Evolutionary conservation across 2,797 vertebrate species (phyloP).

Genomic region (Macropodus opercularis): DNA sequence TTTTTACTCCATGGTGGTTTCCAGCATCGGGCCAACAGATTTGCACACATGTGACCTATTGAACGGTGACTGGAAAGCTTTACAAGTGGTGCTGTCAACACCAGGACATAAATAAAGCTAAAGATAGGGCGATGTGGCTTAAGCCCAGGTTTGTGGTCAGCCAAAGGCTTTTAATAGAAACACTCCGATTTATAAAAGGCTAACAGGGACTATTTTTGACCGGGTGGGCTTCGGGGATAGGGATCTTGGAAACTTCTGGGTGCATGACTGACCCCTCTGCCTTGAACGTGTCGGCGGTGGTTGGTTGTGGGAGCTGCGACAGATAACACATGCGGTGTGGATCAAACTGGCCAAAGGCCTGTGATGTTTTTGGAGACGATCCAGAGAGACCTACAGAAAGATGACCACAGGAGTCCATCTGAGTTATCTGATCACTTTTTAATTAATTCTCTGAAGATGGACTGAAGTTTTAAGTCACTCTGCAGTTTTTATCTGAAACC

Average conservation of each 20-base stretch:
- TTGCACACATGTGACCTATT: slow-evolving; percentile 78
- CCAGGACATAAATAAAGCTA: slow-evolving; percentile 90
- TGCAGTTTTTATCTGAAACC: no score
- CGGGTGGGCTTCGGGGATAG: slow-evolving; percentile 54
- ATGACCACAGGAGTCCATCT: slow-evolving; percentile 60
- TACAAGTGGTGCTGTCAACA: slow-evolving; percentile 88
- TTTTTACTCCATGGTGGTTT: slow-evolving; percentile 72
- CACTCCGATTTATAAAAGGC: slow-evolving; percentile 90
- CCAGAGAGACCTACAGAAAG: slow-evolving; percentile 56
- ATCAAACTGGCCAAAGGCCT: slow-evolving; percentile 61
- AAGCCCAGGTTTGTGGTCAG: slow-evolving; percentile 79
- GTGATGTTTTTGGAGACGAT: slow-evolving; percentile 67
- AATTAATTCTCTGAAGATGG: slow-evolving; percentile 27
- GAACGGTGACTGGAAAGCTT: slow-evolving; percentile 83
- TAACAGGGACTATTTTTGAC: slow-evolving; percentile 86
- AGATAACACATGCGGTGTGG: slow-evolving; percentile 66
- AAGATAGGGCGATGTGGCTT: slow-evolving; percentile 81
- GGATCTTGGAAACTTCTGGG: slow-evolving; percentile 81
- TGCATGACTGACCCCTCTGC: slow-evolving; percentile 79
- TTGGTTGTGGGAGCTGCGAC: slow-evolving; percentile 63
- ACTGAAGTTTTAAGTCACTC: slow-evolving; percentile 19
- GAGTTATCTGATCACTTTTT: slow-evolving; percentile 48
- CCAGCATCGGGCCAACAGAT: slow-evolving; percentile 56
- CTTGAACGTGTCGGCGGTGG: slow-evolving; percentile 70
- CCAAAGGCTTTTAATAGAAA: slow-evolving; percentile 90